phyloP scores from a whole-genome alignment of 1,140 invertebrate genomes.

The Halyomorpha halys region DNA sequence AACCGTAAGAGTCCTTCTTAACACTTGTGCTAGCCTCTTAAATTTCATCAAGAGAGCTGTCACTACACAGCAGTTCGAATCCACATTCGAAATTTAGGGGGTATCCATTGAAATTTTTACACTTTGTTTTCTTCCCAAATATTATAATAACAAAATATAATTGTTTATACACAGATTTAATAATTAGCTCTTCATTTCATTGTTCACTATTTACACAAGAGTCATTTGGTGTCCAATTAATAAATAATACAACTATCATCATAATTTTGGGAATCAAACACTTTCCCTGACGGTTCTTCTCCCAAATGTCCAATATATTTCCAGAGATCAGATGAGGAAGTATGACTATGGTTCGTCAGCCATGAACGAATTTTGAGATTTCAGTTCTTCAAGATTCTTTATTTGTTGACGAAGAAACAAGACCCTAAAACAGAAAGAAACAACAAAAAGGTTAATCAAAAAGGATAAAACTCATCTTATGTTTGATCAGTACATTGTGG shows the following conservation, averaged over 20 bases:
- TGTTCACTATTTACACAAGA: slow-evolving; percentile 5
- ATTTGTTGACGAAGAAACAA: slow-evolving; percentile 86
- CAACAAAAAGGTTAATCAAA: too few species aligned
- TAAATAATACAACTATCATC: slow-evolving; percentile 5
- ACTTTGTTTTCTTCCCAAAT: slow-evolving; percentile 5
- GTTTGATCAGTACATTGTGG: too few species aligned
- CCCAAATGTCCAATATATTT: background rate
- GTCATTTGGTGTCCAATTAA: slow-evolving; percentile 13
- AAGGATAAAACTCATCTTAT: too few species aligned
- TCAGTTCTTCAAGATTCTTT: slow-evolving; percentile 76
- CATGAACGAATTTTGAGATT: slow-evolving; percentile 86
- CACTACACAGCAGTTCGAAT: background rate
- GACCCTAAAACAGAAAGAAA: slow-evolving; percentile 51
- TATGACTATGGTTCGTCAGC: slow-evolving; percentile 46
- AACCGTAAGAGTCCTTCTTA: background rate
- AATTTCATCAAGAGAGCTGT: background rate
- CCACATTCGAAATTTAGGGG: background rate
- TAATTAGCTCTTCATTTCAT: background rate
- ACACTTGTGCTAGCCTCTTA: background rate
- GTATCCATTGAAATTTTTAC: background rate
- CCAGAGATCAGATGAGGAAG: slow-evolving; percentile 10
- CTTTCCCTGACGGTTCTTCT: background rate
- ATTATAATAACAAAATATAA: slow-evolving; percentile 14
- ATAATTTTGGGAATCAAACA: background rate
- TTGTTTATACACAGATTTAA: slow-evolving; percentile 5